phyloP scores from a whole-genome alignment of 2,797 vertebrate species.

The Muscicapa striata region DNA sequence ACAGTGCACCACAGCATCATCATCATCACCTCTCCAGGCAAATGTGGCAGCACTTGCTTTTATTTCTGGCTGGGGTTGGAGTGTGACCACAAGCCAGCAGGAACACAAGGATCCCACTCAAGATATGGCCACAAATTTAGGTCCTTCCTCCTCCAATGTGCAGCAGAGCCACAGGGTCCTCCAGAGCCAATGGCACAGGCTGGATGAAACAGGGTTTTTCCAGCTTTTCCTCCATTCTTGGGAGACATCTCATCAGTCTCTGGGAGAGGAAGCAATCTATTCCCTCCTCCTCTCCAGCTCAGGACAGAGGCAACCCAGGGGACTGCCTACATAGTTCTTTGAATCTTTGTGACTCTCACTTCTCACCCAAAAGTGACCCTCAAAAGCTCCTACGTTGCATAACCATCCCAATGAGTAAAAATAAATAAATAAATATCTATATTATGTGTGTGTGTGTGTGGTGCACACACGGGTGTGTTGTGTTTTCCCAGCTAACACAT shows the following conservation, averaged over 20 bases:
- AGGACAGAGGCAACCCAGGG: background rate
- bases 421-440: background rate
- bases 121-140: background rate
- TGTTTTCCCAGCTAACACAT: conserved; percentile 74
- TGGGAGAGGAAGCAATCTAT: background rate
- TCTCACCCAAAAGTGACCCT: background rate
- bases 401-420: background rate
- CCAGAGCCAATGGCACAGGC: rapidly evolving
- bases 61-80: background rate
- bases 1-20: background rate
- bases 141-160: background rate
- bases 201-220: background rate
- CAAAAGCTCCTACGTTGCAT: background rate
- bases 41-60: background rate
- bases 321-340: background rate
- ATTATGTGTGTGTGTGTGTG: background rate
- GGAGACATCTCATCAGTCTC: background rate
- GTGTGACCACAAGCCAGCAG: background rate
- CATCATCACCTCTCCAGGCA: background rate
- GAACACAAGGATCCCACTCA: background rate
- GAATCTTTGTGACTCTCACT: too few species aligned
- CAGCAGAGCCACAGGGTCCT: background rate
- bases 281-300: background rate
- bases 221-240: background rate
- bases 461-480: background rate